Evolutionary conservation across 1,140 invertebrate species (phyloP).

Genomic region (Pristionchus pacificus): DNA sequence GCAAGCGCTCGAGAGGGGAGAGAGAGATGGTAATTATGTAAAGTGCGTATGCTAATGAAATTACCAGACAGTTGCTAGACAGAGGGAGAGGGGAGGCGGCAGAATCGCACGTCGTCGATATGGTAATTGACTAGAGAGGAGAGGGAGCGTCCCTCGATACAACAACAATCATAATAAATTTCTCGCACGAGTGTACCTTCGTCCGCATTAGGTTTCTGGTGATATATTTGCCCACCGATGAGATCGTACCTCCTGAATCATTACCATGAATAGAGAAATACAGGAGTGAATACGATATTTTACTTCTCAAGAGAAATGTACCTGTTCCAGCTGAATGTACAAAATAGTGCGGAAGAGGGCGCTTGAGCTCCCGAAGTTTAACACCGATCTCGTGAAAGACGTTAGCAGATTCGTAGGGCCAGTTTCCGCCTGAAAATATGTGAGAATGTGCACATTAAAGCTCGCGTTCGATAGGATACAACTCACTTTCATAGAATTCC

Average conservation of each 20-base stretch:
- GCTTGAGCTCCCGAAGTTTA: constrained; percentile 26
- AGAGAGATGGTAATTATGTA: too few species aligned
- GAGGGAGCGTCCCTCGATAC: too few species aligned
- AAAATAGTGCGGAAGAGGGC: constrained; percentile 35
- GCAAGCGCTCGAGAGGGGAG: too few species aligned
- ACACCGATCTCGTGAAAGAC: constrained; percentile 42
- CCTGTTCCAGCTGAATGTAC: constrained; percentile 38
- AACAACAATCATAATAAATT: too few species aligned
- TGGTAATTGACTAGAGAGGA: too few species aligned
- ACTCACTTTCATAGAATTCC: constrained; percentile 40
- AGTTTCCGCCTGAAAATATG: constrained; percentile 26
- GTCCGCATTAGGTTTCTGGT: too few species aligned
- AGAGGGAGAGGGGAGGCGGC: too few species aligned
- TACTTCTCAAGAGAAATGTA: not conserved
- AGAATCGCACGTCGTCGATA: too few species aligned
- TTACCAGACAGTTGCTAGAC: too few species aligned
- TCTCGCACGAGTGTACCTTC: too few species aligned
- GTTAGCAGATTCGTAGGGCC: constrained; percentile 32
- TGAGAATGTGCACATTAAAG: not conserved
- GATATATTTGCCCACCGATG: not conserved
- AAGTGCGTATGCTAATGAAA: too few species aligned
- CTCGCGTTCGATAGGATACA: not conserved
- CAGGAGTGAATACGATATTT: not conserved
- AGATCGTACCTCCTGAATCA: not conserved
- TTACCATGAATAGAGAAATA: not conserved